A percentile compares a stretch with the other conserved stretches of the same genome.
Evolutionary conservation across 2,888 invertebrate genomes (phyloP).

Genomic region (Drosophila mimica): DNA sequence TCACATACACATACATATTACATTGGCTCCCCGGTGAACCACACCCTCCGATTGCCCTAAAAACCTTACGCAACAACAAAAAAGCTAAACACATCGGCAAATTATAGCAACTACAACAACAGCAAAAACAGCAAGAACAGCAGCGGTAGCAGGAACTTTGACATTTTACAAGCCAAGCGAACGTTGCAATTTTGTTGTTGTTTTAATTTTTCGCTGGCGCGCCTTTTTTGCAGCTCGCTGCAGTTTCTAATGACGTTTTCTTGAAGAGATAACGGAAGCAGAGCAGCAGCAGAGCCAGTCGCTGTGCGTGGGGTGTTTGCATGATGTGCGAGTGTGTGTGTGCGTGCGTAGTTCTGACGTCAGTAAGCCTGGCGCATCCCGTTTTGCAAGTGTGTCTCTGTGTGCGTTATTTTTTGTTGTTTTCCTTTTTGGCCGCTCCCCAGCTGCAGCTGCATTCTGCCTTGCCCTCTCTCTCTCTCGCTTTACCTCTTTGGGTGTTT

Average conservation of each 20-base stretch:
- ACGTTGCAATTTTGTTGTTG: constrained; percentile 31
- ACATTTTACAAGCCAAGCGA: constrained; percentile 41
- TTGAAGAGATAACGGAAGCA: constrained; percentile 59
- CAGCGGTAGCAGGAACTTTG: constrained; percentile 32
- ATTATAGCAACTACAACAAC: constrained; percentile 56
- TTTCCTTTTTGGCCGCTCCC: constrained; percentile 48
- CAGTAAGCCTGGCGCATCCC: constrained; percentile 56
- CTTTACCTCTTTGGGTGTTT: not conserved
- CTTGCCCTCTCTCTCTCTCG: not conserved
- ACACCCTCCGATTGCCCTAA: constrained; percentile 83
- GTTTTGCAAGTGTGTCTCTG: constrained; percentile 17
- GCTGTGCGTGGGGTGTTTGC: constrained; percentile 51
- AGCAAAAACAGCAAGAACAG: constrained; percentile 26
- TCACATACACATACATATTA: constrained; percentile 28
- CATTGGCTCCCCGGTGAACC: constrained; percentile 72
- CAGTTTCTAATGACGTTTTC: constrained; percentile 70
- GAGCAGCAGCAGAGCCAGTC: constrained; percentile 15
- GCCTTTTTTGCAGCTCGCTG: constrained; percentile 53
- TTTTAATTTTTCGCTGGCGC: constrained; percentile 44
- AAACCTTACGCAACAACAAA: constrained; percentile 80
- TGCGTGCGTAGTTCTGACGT: constrained; percentile 56
- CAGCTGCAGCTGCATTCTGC: constrained; percentile 36
- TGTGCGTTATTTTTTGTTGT: constrained; percentile 8
- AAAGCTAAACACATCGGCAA: constrained; percentile 59
- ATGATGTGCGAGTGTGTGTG: constrained; percentile 26